Base-by-base conservation (phyloP, 30 jellyfish, hydroid and myxozoan genomes). In the Pelagia noctiluca region DNA sequence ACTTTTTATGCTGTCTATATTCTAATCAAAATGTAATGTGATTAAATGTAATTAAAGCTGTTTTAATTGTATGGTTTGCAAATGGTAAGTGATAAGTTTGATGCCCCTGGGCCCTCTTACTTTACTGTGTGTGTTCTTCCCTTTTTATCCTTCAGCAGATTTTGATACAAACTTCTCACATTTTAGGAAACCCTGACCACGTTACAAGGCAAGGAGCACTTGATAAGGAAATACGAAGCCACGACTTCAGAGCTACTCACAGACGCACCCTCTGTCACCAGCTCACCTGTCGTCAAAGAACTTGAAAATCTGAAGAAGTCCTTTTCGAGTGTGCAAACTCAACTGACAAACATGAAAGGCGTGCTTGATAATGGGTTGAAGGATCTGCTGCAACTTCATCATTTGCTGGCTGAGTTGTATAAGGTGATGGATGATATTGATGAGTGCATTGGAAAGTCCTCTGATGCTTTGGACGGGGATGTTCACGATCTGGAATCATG, bases 401-500 rank as follows among this genome's bases (percentile, higher is more conserved):
- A 66, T 46, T 64, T 91, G 33, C 33, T 85, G 54, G 69, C 77
- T 22, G 89, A 72, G 19, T 23, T 85, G 34, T 84, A 84, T 75
- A 79, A 86, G 54, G 84, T 72, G 1, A 85, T 92, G 98, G 98
- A 92, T 16, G 82, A 71, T 34, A 67, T 87, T 63, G 98, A 86
- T 92, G 88, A 78, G 18, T 94, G 95, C 35, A 92, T 86, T 50
- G 76, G 89, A 35, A 85, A 80, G 53, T 80, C 98, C 32, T 78
- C 94, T 0, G 96, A 85, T 66, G 96, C 85, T 2, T 63, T 85
- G 12, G 96, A 86, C 66, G 96, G 96, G 0, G 98, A 86, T 68
- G 92, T 85, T 36, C 91, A 80, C 36, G 96, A 92, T 50, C 31
- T 92, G 67, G 87, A 85, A 80, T 63, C 88, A n/a, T 92, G 98